phyloP scores from a whole-genome alignment of 1,140 invertebrate species.

The Micrasema minimum region DNA sequence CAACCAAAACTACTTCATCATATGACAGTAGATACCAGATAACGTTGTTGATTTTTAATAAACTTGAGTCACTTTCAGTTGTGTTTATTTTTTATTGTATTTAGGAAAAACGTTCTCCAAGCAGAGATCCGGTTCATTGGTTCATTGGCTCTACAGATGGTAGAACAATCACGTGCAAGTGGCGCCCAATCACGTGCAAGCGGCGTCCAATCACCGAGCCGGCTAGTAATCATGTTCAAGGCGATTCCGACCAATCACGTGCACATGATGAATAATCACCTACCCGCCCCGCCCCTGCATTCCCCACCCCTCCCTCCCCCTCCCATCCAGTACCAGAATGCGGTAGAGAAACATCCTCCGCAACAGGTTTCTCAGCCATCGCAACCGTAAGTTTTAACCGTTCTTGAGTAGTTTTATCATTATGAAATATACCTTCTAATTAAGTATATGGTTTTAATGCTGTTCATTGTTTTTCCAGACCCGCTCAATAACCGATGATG shows the following conservation, averaged over 20 bases:
- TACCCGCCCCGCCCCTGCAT: conserved; percentile 18
- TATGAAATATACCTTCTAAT: too few relatives aligned
- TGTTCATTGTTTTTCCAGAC: too few relatives aligned
- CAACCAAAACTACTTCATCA: too few relatives aligned
- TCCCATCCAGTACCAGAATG: conserved; percentile 38
- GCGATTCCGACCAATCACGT: conserved; percentile 5
- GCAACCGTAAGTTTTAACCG: conserved; percentile 22
- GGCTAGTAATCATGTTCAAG: conserved; percentile 10
- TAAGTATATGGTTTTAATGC: too few relatives aligned
- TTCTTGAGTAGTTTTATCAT: too few relatives aligned
- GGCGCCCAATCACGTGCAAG: not conserved
- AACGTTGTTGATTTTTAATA: too few relatives aligned
- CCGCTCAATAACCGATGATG: conserved; percentile 44
- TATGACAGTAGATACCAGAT: too few relatives aligned
- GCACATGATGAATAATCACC: conserved; percentile 11
- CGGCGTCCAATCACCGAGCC: conserved; percentile 5
- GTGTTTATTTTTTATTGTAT: conserved; percentile 57
- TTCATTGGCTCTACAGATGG: conserved; percentile 61
- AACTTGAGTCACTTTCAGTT: too few relatives aligned
- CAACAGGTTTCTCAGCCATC: conserved; percentile 24
- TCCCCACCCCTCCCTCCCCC: conserved; percentile 40
- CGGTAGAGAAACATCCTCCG: conserved; percentile 19
- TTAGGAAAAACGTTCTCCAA: conserved; percentile 63
- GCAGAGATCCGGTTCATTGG: conserved; percentile 64
- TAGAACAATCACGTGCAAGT: conserved; percentile 20